Evolutionary conservation across 1,140 invertebrate genomes (phyloP).

Genomic region (Caenorhabditis latens): DNA sequence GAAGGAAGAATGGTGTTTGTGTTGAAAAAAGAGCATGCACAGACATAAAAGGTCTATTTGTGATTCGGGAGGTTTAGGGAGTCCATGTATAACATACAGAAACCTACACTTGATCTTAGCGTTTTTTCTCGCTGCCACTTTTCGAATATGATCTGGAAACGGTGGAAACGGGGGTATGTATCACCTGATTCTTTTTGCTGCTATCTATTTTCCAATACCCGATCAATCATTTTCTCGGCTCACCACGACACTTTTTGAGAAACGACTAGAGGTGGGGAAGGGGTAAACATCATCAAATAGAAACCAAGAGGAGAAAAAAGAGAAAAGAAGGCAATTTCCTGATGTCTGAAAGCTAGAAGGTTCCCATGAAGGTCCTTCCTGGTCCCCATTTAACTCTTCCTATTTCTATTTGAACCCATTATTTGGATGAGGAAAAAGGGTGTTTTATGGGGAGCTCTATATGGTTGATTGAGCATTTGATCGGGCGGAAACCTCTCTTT

Average conservation of each 20-base stretch:
- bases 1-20: background rate
- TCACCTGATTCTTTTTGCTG: background rate
- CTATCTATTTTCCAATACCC: background rate
- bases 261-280: background rate
- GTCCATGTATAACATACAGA: background rate
- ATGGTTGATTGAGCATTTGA: constrained; percentile 33
- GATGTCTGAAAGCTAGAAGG: background rate
- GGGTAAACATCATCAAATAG: constrained; percentile 42
- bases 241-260: background rate
- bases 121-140: constrained; percentile 52
- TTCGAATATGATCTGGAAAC: constrained; percentile 51
- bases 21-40: constrained; percentile 22
- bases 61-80: background rate
- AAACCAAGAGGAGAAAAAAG: constrained; percentile 13
- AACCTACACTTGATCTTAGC: constrained; percentile 52
- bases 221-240: constrained; percentile 53
- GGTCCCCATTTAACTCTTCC: background rate
- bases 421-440: background rate
- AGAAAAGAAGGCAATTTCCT: constrained; percentile 18
- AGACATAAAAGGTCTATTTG: background rate
- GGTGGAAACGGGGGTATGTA: background rate
- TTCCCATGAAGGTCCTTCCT: background rate
- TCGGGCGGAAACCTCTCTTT: constrained; percentile 27
- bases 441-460: background rate
- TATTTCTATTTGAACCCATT: constrained; percentile 4